These are phyloP conservation scores for Zaprionus africanus DNA, from an alignment of 1,140 invertebrate genomes.

Conservation along the genomic window DNA sequence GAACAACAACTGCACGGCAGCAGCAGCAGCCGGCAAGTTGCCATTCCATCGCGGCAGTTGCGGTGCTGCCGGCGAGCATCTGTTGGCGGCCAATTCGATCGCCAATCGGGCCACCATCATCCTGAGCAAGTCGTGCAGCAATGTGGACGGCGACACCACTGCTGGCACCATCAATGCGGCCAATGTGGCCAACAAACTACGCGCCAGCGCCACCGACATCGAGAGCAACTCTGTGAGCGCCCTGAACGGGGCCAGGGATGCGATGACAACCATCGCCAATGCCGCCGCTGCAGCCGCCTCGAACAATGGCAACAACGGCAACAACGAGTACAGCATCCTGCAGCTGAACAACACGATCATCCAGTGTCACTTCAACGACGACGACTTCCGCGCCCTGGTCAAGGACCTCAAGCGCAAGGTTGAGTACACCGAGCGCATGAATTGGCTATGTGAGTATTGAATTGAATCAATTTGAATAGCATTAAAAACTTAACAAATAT, in stretches of 20 bases:
- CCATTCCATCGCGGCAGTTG: constrained; percentile 82
- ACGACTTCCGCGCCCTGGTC: constrained; percentile 78
- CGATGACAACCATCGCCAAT: constrained; percentile 30
- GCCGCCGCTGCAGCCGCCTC: constrained; percentile 43
- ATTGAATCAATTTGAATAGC: background rate
- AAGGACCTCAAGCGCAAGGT: constrained; percentile 84
- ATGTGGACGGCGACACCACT: constrained; percentile 67
- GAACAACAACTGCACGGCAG: constrained; percentile 72
- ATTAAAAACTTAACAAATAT: too few species aligned
- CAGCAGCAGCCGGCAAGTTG: constrained; percentile 49
- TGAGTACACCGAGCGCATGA: constrained; percentile 84
- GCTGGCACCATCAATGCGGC: constrained; percentile 3
- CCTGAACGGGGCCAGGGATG: constrained; percentile 53
- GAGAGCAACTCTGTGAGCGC: constrained; percentile 60
- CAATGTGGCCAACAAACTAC: constrained; percentile 50
- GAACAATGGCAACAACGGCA: constrained; percentile 61
- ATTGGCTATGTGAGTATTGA: constrained; percentile 84
- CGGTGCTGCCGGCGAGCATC: constrained; percentile 75
- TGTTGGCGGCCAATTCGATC: constrained; percentile 79
- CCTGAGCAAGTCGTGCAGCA: constrained; percentile 80
- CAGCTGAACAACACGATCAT: constrained; percentile 83
- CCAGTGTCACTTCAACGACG: constrained; percentile 83
- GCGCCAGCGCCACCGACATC: constrained; percentile 70
- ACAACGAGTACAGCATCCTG: constrained; percentile 81
- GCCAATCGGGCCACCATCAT: constrained; percentile 81